phyloP scores from a whole-genome alignment of 2,113 vertebrate genomes.

The Sclerurus mexicanus region DNA sequence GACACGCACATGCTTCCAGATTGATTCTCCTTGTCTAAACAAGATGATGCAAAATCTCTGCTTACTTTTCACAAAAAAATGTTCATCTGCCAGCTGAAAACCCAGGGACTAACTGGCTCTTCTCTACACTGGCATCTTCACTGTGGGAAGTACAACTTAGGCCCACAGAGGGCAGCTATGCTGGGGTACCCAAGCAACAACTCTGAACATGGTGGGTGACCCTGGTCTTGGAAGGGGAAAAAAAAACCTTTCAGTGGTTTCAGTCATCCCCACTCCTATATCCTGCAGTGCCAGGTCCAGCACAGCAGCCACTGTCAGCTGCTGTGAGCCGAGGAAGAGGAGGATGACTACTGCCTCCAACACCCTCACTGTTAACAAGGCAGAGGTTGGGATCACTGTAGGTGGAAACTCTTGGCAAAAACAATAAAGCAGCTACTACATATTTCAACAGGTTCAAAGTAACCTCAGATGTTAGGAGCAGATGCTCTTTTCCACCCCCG shows the following conservation, averaged over 20 bases:
- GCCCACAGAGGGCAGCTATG: background rate
- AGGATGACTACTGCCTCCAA: constrained; percentile 36
- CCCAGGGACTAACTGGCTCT: background rate
- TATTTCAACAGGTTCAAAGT: constrained; percentile 75
- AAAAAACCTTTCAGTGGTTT: background rate
- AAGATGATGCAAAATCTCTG: background rate
- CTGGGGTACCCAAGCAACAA: fast-evolving
- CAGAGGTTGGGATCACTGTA: constrained; percentile 49
- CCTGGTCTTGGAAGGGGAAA: fast-evolving
- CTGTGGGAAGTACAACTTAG: background rate
- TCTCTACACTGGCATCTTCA: background rate
- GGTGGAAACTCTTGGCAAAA: constrained; percentile 68
- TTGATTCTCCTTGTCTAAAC: background rate
- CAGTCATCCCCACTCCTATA: background rate
- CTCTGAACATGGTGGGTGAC: background rate
- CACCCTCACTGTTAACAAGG: constrained; percentile 36
- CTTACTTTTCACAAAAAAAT: background rate
- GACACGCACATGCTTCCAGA: background rate
- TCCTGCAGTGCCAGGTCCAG: background rate
- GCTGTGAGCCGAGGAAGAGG: background rate
- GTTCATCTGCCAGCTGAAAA: background rate
- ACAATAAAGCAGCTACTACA: constrained; percentile 66
- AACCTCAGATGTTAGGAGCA: constrained; percentile 71
- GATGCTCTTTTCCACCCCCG: constrained; percentile 66
- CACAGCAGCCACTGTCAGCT: background rate